A percentile compares a stretch with the other conserved stretches of the same genome.
phyloP scores from a whole-genome alignment of 2,113 vertebrate genomes.

The Nannospalax galili region DNA sequence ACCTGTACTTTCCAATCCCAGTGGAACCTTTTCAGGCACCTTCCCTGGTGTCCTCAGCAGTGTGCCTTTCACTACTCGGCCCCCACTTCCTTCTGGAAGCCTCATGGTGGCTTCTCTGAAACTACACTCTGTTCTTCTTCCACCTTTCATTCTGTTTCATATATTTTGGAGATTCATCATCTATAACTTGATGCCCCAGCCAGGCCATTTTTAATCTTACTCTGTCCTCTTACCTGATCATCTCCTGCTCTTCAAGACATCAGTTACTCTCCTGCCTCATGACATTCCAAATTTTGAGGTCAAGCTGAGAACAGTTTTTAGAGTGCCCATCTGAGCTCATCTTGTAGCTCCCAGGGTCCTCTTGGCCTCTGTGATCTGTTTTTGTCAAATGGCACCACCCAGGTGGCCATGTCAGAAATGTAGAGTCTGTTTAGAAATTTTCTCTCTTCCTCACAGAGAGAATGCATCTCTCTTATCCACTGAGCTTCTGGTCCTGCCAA shows the following conservation, averaged over 20 bases:
- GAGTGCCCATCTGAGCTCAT: background rate
- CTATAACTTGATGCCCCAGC: background rate
- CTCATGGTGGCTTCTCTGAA: background rate
- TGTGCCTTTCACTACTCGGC: background rate
- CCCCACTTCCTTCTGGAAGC: background rate
- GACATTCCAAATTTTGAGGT: background rate
- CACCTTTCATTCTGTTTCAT: background rate
- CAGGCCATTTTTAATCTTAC: background rate
- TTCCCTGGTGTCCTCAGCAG: background rate
- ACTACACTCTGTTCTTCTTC: background rate
- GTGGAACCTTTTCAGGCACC: background rate
- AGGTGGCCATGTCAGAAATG: conserved; percentile 11
- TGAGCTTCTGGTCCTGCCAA: background rate
- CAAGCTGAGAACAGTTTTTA: background rate
- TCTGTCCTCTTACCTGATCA: background rate
- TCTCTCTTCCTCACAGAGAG: background rate
- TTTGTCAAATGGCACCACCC: background rate
- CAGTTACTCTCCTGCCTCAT: background rate
- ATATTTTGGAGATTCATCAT: background rate
- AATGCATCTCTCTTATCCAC: background rate
- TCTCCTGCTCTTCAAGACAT: background rate
- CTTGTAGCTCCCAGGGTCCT: background rate
- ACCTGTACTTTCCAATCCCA: conserved; percentile 18
- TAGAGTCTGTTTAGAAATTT: background rate
- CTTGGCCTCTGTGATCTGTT: background rate